Percentiles rank a stretch among this genome's conserved stretches.
phyloP scores from a whole-genome alignment of 2,888 invertebrate species.

The Drosophila peninsularis region DNA sequence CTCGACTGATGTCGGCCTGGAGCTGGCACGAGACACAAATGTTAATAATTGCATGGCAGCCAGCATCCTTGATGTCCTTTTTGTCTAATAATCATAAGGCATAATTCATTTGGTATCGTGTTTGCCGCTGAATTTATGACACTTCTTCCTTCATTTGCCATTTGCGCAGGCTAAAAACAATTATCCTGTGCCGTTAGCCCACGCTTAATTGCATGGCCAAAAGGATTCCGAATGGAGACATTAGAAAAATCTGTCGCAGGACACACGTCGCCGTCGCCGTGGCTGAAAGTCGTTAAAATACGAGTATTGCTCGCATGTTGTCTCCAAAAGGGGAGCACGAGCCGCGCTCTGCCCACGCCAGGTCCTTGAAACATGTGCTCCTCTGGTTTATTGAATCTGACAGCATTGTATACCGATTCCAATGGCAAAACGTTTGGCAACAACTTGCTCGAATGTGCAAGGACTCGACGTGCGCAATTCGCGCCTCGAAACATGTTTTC shows the following conservation, averaged over 20 bases:
- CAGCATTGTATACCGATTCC: conserved; percentile 22
- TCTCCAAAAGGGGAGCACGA: conserved; percentile 6
- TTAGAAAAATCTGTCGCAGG: conserved; percentile 82
- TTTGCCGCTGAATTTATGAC: conserved; percentile 69
- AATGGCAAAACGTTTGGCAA: conserved; percentile 39
- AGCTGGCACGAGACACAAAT: conserved; percentile 64
- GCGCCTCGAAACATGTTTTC: conserved; percentile 1
- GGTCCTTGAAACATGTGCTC: conserved; percentile 42
- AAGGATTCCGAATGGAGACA: conserved; percentile 79
- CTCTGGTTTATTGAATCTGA: conserved; percentile 54
- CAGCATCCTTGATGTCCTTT: conserved; percentile 58
- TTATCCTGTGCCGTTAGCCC: conserved; percentile 47
- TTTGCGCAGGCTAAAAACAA: conserved; percentile 68
- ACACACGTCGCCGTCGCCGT: conserved; percentile 55
- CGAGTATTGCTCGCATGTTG: conserved; percentile 43
- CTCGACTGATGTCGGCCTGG: conserved; percentile 39
- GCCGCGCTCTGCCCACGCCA: conserved; percentile 5
- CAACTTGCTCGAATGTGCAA: conserved; percentile 52
- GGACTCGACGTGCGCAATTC: conserved; percentile 7
- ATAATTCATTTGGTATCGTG: conserved; percentile 77
- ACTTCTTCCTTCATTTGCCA: conserved; percentile 42
- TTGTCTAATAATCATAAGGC: conserved; percentile 74
- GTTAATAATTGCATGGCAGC: conserved; percentile 75
- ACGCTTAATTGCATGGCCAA: conserved; percentile 78
- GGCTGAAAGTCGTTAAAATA: conserved; percentile 65